Base-by-base conservation (phyloP, 1,140 invertebrate genomes). In the Heliconius eleuchia region DNA sequence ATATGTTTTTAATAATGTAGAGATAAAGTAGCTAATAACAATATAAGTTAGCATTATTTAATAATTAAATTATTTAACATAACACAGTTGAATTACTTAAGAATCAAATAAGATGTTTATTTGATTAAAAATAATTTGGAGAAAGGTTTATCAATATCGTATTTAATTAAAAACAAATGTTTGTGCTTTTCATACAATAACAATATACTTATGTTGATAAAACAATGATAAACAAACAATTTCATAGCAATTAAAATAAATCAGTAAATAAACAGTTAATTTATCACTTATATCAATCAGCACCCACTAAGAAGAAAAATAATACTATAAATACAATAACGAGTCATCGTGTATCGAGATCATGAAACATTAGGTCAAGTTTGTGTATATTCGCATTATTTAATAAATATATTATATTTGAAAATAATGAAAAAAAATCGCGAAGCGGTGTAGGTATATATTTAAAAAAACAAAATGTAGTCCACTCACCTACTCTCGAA, bases 401-500 rank as follows among this genome's bases (percentile, higher is more conserved):
- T 27, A 23, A 27, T 30, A 66, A 27, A 27, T 13, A 66, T 11
- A 66, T 27, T 30, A 30, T 13, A 66, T 66, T 27, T 30, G 60
- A 27, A n/a, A 30, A 27, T 30, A 66, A 66, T 66, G 3, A 30
- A 66, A 30, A 66, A 30, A 30, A 30, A 37, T 66, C 60, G 60
- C 60, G 1, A 13, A 27, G 60, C 60, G 4, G 27, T 66, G 11
- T 16, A 66, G 5, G 0, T 66, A 30, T 11, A 23, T 57, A 66
- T 30, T 23, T 66, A 5, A 66, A 66, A 66, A 66, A 66, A 66
- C 60, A 27, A 30, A 3, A 66, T 66, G 11, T 30, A 16, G 55
- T 60, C 37, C 34, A 75, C 74, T 66, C 55, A 75, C 74, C 74
- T 66, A 75, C n/a, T 55, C 13, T 66, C 7, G 55, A 75, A 60